Percentiles rank a stretch among this genome's conserved stretches.
Evolutionary conservation across 1,140 invertebrate genomes (phyloP).

Genomic region (Pseudomyrmex concolor): DNA sequence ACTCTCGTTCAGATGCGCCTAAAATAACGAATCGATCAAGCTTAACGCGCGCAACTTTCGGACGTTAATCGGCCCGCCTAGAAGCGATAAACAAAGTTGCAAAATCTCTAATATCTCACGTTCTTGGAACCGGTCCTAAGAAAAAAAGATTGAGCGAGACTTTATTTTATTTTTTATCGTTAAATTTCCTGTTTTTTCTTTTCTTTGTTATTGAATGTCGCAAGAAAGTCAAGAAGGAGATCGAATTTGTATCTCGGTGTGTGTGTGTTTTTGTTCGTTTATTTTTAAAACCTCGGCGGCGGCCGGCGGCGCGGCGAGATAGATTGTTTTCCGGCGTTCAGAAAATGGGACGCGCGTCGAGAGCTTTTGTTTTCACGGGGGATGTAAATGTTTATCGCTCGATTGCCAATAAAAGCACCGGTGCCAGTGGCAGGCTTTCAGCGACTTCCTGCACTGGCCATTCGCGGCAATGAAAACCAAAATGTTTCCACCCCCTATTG

Average conservation of each 20-base stretch:
- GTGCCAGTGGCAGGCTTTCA: slow-evolving; percentile 62
- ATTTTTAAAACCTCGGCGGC: slow-evolving; percentile 11
- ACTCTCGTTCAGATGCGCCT: slow-evolving; percentile 69
- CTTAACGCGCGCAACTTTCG: slow-evolving; percentile 65
- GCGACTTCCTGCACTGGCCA: slow-evolving; percentile 61
- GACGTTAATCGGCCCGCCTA: slow-evolving; percentile 31
- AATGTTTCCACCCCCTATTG: slow-evolving; percentile 4
- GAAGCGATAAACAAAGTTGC: slow-evolving; percentile 27
- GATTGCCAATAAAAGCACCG: slow-evolving; percentile 75
- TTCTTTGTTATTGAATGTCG: no score
- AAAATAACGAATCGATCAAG: slow-evolving; percentile 73
- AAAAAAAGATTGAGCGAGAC: no score
- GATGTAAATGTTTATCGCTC: slow-evolving; percentile 73
- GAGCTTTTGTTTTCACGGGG: slow-evolving; percentile 51
- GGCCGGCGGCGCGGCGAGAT: not conserved
- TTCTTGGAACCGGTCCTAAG: no score
- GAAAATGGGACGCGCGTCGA: slow-evolving; percentile 62
- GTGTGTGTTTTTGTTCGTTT: not conserved
- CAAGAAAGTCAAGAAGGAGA: no score
- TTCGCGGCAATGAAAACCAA: slow-evolving; percentile 2
- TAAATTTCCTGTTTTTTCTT: not conserved
- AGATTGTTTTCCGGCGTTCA: slow-evolving; percentile 24
- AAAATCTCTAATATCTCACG: slow-evolving; percentile 24
- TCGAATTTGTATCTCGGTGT: not conserved
- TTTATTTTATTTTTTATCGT: no score